Conservation (phyloP, 2,888 invertebrate genomes). For the Campoplex capitator region DNA sequence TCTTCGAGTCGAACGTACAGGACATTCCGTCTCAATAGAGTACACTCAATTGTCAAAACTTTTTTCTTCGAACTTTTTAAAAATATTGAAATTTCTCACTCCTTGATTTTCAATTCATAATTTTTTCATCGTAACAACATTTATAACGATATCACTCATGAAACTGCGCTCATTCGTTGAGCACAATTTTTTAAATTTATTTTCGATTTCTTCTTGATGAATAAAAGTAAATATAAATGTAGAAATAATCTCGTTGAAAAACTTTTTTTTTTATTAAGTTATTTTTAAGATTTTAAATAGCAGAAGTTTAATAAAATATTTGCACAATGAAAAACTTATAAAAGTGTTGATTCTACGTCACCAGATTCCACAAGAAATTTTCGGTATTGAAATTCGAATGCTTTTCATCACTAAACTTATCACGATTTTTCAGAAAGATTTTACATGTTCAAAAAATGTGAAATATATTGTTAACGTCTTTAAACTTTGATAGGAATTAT, state of each 20-base stretch:
- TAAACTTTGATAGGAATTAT: background rate
- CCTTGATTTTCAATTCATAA: background rate
- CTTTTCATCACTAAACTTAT: too few relatives aligned
- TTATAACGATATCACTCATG: background rate
- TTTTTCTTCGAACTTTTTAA: background rate
- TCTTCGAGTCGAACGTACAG: slow-evolving; percentile 12
- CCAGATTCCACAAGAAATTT: too few relatives aligned
- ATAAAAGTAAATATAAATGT: too few relatives aligned
- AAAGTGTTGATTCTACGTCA: too few relatives aligned
- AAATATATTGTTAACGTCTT: background rate
- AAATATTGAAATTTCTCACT: background rate
- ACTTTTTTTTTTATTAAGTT: too few relatives aligned
- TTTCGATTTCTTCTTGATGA: background rate
- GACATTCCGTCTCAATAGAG: background rate
- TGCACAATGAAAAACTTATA: too few relatives aligned
- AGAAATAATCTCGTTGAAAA: too few relatives aligned
- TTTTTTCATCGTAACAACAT: background rate
- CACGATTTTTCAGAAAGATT: background rate
- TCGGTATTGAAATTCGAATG: too few relatives aligned
- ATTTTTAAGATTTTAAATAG: too few relatives aligned
- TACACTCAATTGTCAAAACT: background rate
- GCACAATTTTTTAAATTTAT: background rate
- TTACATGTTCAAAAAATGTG: background rate
- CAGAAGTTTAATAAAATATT: too few relatives aligned
- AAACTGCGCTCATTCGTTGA: too few relatives aligned